Percentiles rank a stretch among this genome's conserved stretches.
Evolutionary conservation across 2,113 vertebrate genomes (phyloP).

Genomic region (Trematomus loennbergii): DNA sequence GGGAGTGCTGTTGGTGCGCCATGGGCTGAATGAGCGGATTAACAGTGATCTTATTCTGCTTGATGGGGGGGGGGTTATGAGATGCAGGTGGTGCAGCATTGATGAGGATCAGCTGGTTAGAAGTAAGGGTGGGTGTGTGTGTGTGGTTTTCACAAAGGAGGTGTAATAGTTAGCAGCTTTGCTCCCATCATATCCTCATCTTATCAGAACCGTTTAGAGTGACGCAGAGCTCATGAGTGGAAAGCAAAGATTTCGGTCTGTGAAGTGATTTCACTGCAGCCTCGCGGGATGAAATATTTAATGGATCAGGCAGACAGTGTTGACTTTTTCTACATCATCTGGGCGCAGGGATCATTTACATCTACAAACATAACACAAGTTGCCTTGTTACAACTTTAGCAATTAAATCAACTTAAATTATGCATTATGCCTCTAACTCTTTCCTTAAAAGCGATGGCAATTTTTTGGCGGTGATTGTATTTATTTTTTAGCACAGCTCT

Average conservation of each 20-base stretch:
- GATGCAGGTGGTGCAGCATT: conserved; percentile 59
- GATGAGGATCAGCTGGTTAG: conserved; percentile 41
- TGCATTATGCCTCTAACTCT: neutral
- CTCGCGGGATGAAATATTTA: conserved; percentile 21
- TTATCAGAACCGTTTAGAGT: conserved; percentile 53
- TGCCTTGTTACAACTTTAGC: neutral
- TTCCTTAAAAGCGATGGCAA: neutral
- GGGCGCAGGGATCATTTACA: neutral
- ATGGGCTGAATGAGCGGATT: conserved; percentile 63
- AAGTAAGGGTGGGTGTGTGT: conserved; percentile 25
- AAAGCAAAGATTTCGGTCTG: conserved; percentile 48
- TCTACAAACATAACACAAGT: conserved; percentile 25
- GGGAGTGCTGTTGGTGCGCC: conserved; percentile 36
- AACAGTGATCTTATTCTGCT: conserved; percentile 66
- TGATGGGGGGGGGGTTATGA: conserved; percentile 59
- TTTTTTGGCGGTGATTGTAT: neutral
- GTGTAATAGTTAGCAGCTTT: conserved; percentile 63
- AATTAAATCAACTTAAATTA: conserved; percentile 23
- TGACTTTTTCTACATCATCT: conserved; percentile 28
- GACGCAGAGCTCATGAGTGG: conserved; percentile 52
- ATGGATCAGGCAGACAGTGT: conserved; percentile 9
- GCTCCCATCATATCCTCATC: conserved; percentile 49
- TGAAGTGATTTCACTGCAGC: conserved; percentile 39
- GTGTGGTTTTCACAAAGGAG: conserved; percentile 54
- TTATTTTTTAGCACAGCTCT: neutral